Evolutionary conservation across 2,113 vertebrate species (phyloP).

Genomic region (Vidua macroura): DNA sequence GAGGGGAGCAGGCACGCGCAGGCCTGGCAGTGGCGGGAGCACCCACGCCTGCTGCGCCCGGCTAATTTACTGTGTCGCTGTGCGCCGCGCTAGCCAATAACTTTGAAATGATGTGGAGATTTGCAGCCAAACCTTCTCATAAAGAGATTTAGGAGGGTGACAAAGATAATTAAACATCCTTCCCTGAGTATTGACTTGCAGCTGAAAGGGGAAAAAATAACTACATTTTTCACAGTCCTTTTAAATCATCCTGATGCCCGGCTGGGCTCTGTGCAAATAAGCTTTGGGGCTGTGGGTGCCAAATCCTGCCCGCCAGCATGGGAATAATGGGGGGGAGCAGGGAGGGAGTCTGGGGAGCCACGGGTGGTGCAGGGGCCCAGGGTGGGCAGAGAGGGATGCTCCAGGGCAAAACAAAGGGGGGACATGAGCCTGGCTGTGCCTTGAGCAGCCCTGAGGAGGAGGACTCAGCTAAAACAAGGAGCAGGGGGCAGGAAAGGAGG

Average conservation of each 20-base stretch:
- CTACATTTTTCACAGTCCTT: slow-evolving; percentile 59
- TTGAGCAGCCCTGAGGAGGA: not conserved
- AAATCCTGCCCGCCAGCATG: not conserved
- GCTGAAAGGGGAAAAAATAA: slow-evolving; percentile 61
- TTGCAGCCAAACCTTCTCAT: slow-evolving; percentile 66
- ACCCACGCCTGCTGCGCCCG: not conserved
- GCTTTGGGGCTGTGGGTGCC: not conserved
- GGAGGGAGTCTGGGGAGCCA: not conserved
- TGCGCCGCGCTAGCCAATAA: slow-evolving; percentile 15
- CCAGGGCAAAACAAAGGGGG: not conserved
- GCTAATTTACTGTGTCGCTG: slow-evolving; percentile 45
- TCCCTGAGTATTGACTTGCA: slow-evolving; percentile 63
- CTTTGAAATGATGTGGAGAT: slow-evolving; percentile 61
- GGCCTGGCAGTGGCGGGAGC: not conserved
- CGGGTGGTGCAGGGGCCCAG: accelerated
- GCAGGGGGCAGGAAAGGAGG: accelerated
- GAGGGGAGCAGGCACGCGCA: not conserved
- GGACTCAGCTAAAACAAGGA: not conserved
- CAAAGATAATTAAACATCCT: slow-evolving; percentile 69
- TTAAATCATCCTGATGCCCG: slow-evolving; percentile 56
- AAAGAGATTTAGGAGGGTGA: slow-evolving; percentile 70
- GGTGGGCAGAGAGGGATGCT: not conserved
- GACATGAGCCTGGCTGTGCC: not conserved
- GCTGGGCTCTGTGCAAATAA: not conserved
- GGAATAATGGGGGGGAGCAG: not conserved